Base-by-base conservation (phyloP, 2,113 vertebrate species). In the Muntiacus reevesi region DNA sequence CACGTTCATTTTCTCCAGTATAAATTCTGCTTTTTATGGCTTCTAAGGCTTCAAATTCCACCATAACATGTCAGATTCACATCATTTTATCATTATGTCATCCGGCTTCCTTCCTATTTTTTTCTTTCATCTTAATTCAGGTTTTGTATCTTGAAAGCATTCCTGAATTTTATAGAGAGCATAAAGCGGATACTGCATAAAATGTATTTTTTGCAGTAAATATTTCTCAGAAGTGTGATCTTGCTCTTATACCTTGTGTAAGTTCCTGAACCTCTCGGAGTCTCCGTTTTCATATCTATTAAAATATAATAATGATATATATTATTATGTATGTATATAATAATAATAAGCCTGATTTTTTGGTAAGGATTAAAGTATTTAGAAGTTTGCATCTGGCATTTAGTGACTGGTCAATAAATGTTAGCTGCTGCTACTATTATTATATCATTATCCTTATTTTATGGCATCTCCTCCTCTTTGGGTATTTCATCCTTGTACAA, bases 91-190 rank as follows among this genome's bases (percentile, higher is more conserved):
- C 84, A 59, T 89, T n/a, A 71, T 85, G 79, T 89, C 91, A 84
- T 50, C 71, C 40, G 10, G 59, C 71, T 85, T 92, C 81, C 95
- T 95, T 95, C 93, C 45, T 64, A 12, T 14, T 79, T 87, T 64
- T 78, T 45, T 52, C 93, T 96, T 98, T 94, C 64, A 97, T 96
- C 96, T 54, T 55, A 83, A 71, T 62, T 97, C 96, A 92, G 91
- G 74, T 96, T 91, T 92, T 55, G 45, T 85, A 76, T 94, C 95
- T 90, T 81, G 86, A 97, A 97, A 96, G 64, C 91, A 96, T 95
- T 96, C 91, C 91, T 94, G 93, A 76, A 92, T 92, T 97, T 97
- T 97, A 94, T 95, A 87, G 93, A 81, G 40, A 93, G 74, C 30
- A 89, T 94, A 84, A 78, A 96, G 88, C 40, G 12, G 81, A 95